Evolutionary conservation across 2,888 invertebrate genomes (phyloP), one percentile per base, ranked within the genome.

Genomic region (Ormyrus nitidulus): DNA sequence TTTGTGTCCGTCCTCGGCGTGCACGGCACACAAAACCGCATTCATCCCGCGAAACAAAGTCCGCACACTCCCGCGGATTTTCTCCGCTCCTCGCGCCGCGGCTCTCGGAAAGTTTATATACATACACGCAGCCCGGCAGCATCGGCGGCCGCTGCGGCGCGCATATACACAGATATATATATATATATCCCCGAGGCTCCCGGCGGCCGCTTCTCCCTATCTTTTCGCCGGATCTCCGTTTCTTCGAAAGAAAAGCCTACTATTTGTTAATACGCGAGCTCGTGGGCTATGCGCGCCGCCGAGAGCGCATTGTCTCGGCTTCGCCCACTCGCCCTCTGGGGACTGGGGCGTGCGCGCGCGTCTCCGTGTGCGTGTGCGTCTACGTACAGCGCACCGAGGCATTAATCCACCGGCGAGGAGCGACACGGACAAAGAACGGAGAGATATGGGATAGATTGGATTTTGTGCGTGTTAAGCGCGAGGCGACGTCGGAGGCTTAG

Each of bases 211-310:
- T 54, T 59, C 34, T 34, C 11, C 81, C 81, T 85, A 84, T 84
- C 84, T 82, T 71, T 65, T 73, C 69, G 78, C 73, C 83, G 75
- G 83, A 85, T 84, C 84, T 83, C 11, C 72, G 82, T 81, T 84
- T 83, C 84, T 79, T 82, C 79, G 83, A 82, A 83, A 70, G 82
- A 81, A 83, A 74, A 84, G 81, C 79, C 71, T 58, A 81, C 74
- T 84, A 83, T 84, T 84, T 81, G 81, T 84, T 84, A 84, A 84
- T 83, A 79, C 81, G 71, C 69, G 69, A 81, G 82, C 68, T 34
- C 2, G 53, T 72, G 79, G 81, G 69, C 74, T 72, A 77, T 68
- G 77, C 19, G 1, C 34, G 34, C 34, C 34, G 34, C 34, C 34
- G 34, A 34, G 34, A 34, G 34, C 34, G 34, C 34, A 34, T 34